A percentile compares a stretch with the other conserved stretches of the same genome.
phyloP scores from a whole-genome alignment of 2,888 invertebrate species.

The Chloroclysta siterata region DNA sequence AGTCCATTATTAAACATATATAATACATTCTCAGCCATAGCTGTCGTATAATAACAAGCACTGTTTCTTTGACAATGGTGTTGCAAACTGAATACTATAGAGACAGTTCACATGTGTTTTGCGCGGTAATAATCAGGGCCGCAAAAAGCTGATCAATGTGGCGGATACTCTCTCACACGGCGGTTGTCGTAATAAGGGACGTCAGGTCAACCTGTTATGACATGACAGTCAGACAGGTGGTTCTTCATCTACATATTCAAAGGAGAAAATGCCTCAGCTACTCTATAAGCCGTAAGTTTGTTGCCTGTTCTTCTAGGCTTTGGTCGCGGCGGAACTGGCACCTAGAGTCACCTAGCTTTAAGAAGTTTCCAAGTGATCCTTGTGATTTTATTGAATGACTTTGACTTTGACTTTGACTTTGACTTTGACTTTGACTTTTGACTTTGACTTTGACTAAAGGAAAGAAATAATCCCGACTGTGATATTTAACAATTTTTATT shows the following conservation, averaged over 20 bases:
- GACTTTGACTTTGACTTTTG: too few relatives aligned
- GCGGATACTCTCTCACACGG: conserved; percentile 52
- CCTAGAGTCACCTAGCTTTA: too few relatives aligned
- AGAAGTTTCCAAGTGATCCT: too few relatives aligned
- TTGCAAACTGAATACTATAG: conserved; percentile 60
- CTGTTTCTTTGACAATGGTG: conserved; percentile 59
- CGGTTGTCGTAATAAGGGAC: conserved; percentile 46
- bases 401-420: too few relatives aligned
- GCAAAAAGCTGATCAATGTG: conserved; percentile 60
- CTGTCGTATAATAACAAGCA: conserved; percentile 40
- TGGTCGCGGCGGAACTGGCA: too few relatives aligned
- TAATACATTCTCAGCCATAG: conserved; percentile 33
- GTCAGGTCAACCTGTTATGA: conserved; percentile 10
- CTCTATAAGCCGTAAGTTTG: too few relatives aligned
- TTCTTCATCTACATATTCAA: background rate
- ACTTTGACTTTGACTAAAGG: too few relatives aligned
- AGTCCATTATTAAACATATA: conserved; percentile 23
- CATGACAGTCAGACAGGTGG: conserved; percentile 5
- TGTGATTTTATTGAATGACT: too few relatives aligned
- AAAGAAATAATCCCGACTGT: too few relatives aligned
- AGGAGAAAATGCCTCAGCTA: too few relatives aligned
- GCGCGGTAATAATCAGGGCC: conserved; percentile 43
- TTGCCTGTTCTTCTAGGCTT: too few relatives aligned
- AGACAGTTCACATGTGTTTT: conserved; percentile 65
- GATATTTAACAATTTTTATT: too few relatives aligned